A percentile compares a stretch with the other conserved stretches of the same genome.
Evolutionary conservation across 1,140 invertebrate species (phyloP).

Genomic region (Caenorhabditis remanei): DNA sequence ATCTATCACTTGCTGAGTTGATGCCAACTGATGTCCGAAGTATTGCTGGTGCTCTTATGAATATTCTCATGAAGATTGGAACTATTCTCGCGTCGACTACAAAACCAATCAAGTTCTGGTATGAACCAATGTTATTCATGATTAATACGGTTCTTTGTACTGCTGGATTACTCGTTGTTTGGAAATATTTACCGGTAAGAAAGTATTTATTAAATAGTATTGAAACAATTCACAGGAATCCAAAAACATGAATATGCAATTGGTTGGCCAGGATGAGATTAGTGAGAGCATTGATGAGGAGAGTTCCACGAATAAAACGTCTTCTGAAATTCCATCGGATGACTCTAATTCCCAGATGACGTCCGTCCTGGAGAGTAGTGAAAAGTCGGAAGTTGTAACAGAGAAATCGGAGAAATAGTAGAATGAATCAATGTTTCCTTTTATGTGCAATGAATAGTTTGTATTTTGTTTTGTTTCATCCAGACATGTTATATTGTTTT

Average conservation of each 20-base stretch:
- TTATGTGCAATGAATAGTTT: no score
- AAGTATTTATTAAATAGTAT: neutral
- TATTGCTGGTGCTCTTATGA: constrained; percentile 40
- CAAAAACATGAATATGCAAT: constrained; percentile 36
- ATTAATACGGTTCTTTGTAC: constrained; percentile 11
- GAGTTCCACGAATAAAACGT: neutral
- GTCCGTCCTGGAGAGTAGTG: neutral
- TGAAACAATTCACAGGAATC: neutral
- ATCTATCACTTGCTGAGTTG: constrained; percentile 17
- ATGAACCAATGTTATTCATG: constrained; percentile 32
- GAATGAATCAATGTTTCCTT: neutral
- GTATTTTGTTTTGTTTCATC: no score
- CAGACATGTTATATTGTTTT: no score
- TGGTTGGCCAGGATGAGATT: constrained; percentile 36
- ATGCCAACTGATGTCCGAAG: constrained; percentile 34
- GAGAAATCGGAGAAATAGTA: neutral
- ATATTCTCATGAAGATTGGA: constrained; percentile 51
- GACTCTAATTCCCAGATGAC: neutral
- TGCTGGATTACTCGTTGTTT: constrained; percentile 9
- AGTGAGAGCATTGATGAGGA: neutral
- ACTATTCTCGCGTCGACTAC: constrained; percentile 47
- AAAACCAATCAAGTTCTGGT: constrained; percentile 47
- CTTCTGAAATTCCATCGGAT: neutral
- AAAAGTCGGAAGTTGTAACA: neutral
- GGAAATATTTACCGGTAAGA: constrained; percentile 33